Evolutionary conservation across 2,888 invertebrate genomes (phyloP).

Genomic region (Diarsia rubi): DNA sequence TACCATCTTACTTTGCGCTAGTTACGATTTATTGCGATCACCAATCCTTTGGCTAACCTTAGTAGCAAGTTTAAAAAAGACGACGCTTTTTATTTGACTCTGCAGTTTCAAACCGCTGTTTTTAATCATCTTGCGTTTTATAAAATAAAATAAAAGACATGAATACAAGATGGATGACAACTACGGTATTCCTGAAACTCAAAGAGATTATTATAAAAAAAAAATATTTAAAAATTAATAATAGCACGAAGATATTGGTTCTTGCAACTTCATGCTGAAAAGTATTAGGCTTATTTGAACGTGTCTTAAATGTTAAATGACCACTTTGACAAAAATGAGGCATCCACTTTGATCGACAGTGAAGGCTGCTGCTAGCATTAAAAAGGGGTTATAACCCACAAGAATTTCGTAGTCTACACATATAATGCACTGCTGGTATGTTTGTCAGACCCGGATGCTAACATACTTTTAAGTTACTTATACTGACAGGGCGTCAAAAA

Average conservation of each 20-base stretch:
- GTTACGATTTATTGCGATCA: slow-evolving; percentile 39
- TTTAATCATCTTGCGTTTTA: neutral
- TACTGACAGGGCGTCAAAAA: too few relatives aligned
- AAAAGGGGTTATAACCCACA: neutral
- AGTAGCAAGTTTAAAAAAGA: neutral
- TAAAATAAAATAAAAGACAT: neutral
- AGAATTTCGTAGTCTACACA: neutral
- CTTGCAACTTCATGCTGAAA: neutral
- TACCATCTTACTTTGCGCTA: slow-evolving; percentile 7
- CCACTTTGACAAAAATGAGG: neutral
- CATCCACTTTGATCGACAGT: accelerated
- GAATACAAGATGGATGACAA: neutral
- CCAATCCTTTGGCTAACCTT: slow-evolving; percentile 13
- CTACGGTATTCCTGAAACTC: neutral
- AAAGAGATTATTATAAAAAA: neutral
- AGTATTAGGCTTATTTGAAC: neutral
- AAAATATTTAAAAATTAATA: too few relatives aligned
- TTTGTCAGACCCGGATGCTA: neutral
- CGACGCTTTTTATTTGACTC: neutral
- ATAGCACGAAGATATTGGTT: neutral
- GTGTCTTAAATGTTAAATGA: neutral
- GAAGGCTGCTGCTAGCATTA: neutral
- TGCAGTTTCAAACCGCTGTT: neutral
- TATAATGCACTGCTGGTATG: neutral
- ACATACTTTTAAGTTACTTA: too few relatives aligned